These are phyloP conservation scores for Xylophagus ater DNA, from an alignment of 2,888 invertebrate genomes.

Conservation along the genomic window DNA sequence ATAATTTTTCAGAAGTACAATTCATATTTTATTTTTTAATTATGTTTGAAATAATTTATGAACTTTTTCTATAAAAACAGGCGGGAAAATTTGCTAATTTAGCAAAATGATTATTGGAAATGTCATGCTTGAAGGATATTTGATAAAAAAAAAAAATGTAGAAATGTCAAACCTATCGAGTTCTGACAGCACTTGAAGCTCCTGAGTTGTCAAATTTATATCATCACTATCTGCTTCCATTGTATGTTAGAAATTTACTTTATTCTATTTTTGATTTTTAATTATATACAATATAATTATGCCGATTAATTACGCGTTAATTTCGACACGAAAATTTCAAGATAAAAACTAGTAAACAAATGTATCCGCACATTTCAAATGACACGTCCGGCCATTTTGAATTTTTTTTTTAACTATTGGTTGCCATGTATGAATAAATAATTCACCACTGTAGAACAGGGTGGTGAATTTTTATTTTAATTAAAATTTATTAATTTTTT, in stretches of 20 bases:
- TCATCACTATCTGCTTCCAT: conserved; percentile 52
- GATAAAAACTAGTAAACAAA: not conserved
- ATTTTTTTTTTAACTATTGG: too few relatives aligned
- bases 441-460: too few relatives aligned
- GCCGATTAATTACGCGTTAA: not conserved
- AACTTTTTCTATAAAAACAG: not conserved
- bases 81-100: not conserved
- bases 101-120: too few relatives aligned
- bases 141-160: not conserved
- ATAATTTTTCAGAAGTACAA: not conserved
- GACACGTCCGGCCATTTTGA: conserved; percentile 3
- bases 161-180: conserved; percentile 60
- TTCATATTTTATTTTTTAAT: not conserved
- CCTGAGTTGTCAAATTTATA: conserved; percentile 66
- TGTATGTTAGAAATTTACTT: too few relatives aligned
- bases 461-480: too few relatives aligned
- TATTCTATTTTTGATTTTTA: not conserved
- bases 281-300: not conserved
- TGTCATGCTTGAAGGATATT: conserved; percentile 1
- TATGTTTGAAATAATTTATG: not conserved
- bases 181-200: conserved; percentile 74
- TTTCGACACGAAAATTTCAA: not conserved
- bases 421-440: too few relatives aligned
- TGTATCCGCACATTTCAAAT: conserved; percentile 2
- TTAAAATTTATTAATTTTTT: too few relatives aligned